Base-by-base conservation (phyloP, 1,140 invertebrate species). In the Temnothorax nylanderi region DNA sequence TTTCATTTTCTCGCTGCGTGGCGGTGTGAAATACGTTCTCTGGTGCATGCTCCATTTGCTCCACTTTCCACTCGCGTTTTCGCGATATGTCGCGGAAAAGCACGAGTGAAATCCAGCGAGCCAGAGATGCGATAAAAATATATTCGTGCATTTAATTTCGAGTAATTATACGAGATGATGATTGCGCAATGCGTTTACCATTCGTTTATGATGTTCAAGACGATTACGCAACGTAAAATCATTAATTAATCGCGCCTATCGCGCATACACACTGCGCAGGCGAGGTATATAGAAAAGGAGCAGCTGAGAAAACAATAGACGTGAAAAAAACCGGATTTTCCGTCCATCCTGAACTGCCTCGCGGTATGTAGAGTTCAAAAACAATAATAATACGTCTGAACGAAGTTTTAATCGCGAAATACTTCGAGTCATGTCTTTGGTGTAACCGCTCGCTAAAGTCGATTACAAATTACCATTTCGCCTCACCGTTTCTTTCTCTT, bases 161-260 rank as follows among this genome's bases (percentile, higher is more conserved):
- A n/a, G 1, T 60, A 62, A 84, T 84, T 75, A 75, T 26, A 32
- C 18, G 62, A 84, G 16, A 37, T 11, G 54, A 18, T 60, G 54
- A 18, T 60, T 74, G 69, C n/a, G n/a, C 47, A 72, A 82, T 8
- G 21, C 13, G 41, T 21, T 44, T n/a, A 54, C 51, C 21, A 44
- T 54, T 71, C 47, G 34, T 67, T 34, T n/a, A 34, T 32, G 47
- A 21, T 54, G 26, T 7, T 34, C 13, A 7, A 74, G 13, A 47
- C 37, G 41, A 60, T 75, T 60, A 60, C 69, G 69, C 56, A 72
- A 81, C 44, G 65, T 32, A 44, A 47, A 82, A 47, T 82, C 54
- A 74, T 82, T 60, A 82, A 74, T 75, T 60, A 82, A 74, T 75
- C 80, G 80, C 47, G 62, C 41, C 32, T 62, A 34, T 65, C 58